These are phyloP conservation scores for Nemoura dubitans DNA, from an alignment of 2,888 invertebrate species.

Conservation along the genomic window DNA sequence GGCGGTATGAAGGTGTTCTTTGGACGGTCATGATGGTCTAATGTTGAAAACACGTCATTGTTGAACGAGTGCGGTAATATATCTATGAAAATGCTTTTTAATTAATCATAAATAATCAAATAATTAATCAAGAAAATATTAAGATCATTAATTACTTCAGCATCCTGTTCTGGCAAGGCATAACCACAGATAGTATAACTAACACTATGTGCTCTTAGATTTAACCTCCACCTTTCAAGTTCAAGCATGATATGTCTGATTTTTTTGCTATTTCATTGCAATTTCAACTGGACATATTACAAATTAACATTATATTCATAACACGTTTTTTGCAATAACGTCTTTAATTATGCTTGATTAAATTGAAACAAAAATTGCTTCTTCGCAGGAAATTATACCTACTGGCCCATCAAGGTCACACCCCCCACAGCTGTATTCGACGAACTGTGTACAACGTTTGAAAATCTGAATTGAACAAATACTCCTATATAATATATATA, in stretches of 20 bases:
- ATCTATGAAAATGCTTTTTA: not conserved
- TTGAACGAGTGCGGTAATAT: not conserved
- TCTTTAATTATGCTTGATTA: no score
- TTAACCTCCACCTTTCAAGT: not conserved
- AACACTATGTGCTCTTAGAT: not conserved
- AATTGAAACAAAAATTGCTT: no score
- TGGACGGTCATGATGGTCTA: not conserved
- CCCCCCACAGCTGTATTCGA: no score
- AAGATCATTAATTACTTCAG: conserved; percentile 34
- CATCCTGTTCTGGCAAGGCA: not conserved
- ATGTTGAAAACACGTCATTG: not conserved
- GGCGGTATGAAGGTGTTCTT: not conserved
- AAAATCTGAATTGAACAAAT: no score
- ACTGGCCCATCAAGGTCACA: no score
- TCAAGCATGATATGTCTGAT: not conserved
- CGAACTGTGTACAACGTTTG: no score
- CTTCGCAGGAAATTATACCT: no score
- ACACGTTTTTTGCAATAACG: no score
- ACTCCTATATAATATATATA: no score
- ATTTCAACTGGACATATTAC: not conserved
- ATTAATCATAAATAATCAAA: conserved; percentile 37
- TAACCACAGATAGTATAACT: no score
- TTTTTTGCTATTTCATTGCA: not conserved
- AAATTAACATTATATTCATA: not conserved
- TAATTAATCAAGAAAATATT: conserved; percentile 40